These are phyloP conservation scores for Drosophila neonasuta DNA, from an alignment of 2,888 invertebrate species.

Conservation along the genomic window DNA sequence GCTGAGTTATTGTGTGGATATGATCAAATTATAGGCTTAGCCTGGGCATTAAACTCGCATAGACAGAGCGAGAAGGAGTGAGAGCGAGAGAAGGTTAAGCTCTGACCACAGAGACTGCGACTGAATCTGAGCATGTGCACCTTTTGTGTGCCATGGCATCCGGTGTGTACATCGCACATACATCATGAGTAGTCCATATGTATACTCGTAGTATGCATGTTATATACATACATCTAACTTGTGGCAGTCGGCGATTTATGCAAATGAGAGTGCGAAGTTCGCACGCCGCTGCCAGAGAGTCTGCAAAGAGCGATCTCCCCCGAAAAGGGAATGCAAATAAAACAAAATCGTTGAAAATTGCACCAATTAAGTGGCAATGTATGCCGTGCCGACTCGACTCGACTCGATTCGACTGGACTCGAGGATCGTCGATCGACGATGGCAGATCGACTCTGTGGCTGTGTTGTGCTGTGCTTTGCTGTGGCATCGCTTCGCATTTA, in stretches of 20 bases:
- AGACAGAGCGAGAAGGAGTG: conserved; percentile 35
- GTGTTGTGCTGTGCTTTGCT: no score
- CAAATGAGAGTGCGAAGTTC: conserved; percentile 74
- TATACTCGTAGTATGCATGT: background rate
- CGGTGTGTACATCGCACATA: conserved; percentile 37
- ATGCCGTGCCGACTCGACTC: conserved; percentile 1
- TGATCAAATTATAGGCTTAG: conserved; percentile 76
- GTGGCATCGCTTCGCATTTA: conserved; percentile 68
- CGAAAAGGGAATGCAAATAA: conserved; percentile 57
- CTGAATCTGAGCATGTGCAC: conserved; percentile 44
- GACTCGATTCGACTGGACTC: no score
- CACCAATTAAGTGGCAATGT: conserved; percentile 77
- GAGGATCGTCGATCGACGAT: conserved; percentile 6
- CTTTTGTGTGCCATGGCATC: conserved; percentile 46
- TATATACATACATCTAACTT: conserved; percentile 12
- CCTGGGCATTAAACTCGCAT: conserved; percentile 74
- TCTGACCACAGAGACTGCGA: conserved; percentile 21
- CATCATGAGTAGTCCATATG: background rate
- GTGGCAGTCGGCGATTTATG: conserved; percentile 45
- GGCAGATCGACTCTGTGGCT: background rate
- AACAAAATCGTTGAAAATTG: conserved; percentile 75
- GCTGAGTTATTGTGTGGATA: conserved; percentile 79
- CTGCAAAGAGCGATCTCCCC: conserved; percentile 26
- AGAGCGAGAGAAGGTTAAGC: background rate
- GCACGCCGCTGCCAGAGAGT: conserved; percentile 73